Base-by-base conservation (phyloP, 2,888 invertebrate genomes). In the Drosophila melanocephala region DNA sequence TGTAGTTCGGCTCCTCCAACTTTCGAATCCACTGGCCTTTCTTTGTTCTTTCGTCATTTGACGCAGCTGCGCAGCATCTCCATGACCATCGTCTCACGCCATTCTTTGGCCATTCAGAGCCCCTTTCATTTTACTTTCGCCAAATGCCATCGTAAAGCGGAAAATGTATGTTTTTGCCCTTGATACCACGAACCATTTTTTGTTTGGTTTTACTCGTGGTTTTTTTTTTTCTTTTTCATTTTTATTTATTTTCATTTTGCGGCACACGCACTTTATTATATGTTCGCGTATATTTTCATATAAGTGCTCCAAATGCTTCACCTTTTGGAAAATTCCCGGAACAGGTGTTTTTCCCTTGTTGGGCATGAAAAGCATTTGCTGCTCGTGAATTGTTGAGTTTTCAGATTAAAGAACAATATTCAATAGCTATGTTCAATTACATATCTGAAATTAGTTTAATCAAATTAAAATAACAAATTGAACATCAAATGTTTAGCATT, bases 91-190 rank as follows among this genome's bases (percentile, higher is more conserved):
- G 58, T 32, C 76, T 57, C 75, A 75, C 57, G 56, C 64, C 73
- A 69, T 65, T 59, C 52, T 66, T 57, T 76, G 63, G 62, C 72
- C 77, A 81, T 72, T 77, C 37, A 56, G 55, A 69, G 68, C 81
- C 73, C 79, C 79, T 77, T 79, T 79, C 82, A 64, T 77, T 81
- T 77, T 81, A 81, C 79, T 81, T 77, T 81, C 69, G 78, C 82
- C 78, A 79, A 79, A 79, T 79, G 81, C 79, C 77, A 73, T 82
- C 85, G 86, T 83, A 83, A 83, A 83, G 79, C 83, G 85, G 51
- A 79, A 85, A 85, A 83, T 83, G 79, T 83, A 83, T 83, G 83
- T 73, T 79, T 72, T 74, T 74, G 74, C 79, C 83, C 83, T 72
- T 79, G 83, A 82, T 72, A 64, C 84, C 75, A 66, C 59, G 72